phyloP scores from a whole-genome alignment of 1,140 invertebrate species.

The Triops longicaudatus region DNA sequence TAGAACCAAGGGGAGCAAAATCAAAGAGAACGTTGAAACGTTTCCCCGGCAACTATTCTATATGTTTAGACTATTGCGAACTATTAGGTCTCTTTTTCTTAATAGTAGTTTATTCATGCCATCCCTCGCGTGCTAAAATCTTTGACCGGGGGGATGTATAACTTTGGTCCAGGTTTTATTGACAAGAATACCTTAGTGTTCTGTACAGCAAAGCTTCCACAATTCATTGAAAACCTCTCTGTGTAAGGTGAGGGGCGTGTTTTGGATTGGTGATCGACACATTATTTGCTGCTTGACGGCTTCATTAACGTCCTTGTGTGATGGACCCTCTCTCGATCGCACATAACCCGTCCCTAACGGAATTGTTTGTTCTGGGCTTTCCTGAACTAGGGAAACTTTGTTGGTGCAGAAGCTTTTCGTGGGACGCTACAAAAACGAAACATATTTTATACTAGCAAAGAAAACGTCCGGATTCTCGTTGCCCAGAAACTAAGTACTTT shows the following conservation, averaged over 20 bases:
- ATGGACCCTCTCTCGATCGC: neutral
- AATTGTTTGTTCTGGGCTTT: neutral
- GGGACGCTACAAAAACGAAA: too few relatives aligned
- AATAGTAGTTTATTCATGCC: neutral
- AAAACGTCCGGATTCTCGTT: too few relatives aligned
- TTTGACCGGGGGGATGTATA: neutral
- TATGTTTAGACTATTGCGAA: neutral
- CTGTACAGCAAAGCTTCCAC: neutral
- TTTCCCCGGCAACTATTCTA: neutral
- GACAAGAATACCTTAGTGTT: neutral
- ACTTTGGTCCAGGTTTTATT: neutral
- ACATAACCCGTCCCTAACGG: too few relatives aligned
- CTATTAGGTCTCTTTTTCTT: neutral
- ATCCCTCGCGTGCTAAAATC: neutral
- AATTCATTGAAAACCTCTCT: neutral
- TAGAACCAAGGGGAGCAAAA: neutral
- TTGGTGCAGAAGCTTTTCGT: too few relatives aligned
- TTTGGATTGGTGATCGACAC: neutral
- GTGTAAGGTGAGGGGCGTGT: neutral
- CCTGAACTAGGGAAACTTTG: neutral
- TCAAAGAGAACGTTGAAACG: constrained; percentile 16
- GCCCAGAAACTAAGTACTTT: too few relatives aligned
- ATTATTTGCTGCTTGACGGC: neutral
- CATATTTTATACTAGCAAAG: too few relatives aligned
- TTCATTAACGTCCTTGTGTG: neutral